Base-by-base conservation (phyloP, 2,113 vertebrate species). In the Arenaria interpres region DNA sequence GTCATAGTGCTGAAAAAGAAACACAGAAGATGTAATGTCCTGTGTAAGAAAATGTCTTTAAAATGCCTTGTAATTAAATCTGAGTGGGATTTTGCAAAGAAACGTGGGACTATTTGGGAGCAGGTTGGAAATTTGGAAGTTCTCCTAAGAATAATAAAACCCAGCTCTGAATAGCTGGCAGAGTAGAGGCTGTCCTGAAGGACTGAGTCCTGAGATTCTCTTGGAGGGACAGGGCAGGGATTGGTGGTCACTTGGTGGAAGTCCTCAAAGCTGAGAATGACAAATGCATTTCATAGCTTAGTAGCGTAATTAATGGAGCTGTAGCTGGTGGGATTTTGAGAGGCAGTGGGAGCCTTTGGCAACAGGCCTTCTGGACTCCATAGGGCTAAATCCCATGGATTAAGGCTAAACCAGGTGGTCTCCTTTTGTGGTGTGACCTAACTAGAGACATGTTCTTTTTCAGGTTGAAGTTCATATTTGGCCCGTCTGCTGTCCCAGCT, bases 401-500 rank as follows among this genome's bases (percentile, higher is more conserved):
- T 72, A 22, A 64, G 39, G 51, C 59, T 64, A 28, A 71, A 14
- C 5, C 63, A 57, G 32, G 35, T 22, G 39, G 3, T 51, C 18
- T 87, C 33, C 17, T 75, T 75, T n/a, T 41, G 53, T 63, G 67
- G 15, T 59, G 41, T 67, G 33, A 23, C 86, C 69, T 96, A 45
- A 96, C 50, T 27, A 18, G 35, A 86, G 32, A 43, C 14, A 19
- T 4, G 1, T 69, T 93, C 6, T 94, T 56, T 97, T 85, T 24
- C 96, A 99, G 99, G 88, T 89, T 99, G 95, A 99, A 98, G 94
- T 99, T 99, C 93, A 75, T 99, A 86, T 99, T 99, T 60, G 99
- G 99, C 7, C 90, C 99, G 1, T 98, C 97, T 72, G 99, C 99
- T 5, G 82, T 99, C 57, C 98, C 98, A 74, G 99, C 99, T 23